Percentiles rank a stretch among this genome's conserved stretches.
Evolutionary conservation across 2,797 vertebrate genomes (phyloP).

Genomic region (Babyrousa celebensis): DNA sequence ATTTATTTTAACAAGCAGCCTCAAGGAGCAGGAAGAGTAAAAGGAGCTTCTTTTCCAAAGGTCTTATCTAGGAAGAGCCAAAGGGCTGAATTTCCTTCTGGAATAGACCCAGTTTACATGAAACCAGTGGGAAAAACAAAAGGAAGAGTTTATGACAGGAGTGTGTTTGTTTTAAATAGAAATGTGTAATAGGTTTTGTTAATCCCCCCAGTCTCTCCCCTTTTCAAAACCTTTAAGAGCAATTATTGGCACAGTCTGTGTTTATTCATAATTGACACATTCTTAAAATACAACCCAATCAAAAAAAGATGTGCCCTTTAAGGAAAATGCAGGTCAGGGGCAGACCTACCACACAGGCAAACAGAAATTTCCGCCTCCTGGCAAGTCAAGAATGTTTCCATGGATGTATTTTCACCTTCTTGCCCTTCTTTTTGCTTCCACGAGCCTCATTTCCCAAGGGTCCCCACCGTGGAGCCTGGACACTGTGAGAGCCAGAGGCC

Average conservation of each 20-base stretch:
- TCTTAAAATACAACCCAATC: constrained; percentile 68
- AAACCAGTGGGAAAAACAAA: neutral
- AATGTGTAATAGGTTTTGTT: constrained; percentile 6
- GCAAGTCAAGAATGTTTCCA: constrained; percentile 50
- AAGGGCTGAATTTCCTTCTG: neutral
- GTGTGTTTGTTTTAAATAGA: constrained; percentile 69
- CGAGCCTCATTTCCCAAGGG: neutral
- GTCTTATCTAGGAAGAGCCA: neutral
- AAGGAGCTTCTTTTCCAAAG: neutral
- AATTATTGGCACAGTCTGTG: neutral
- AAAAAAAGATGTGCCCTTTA: constrained; percentile 53
- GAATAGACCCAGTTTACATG: neutral
- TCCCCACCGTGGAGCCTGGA: neutral
- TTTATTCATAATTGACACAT: constrained; percentile 60
- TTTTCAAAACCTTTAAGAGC: constrained; percentile 41
- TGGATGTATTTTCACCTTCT: constrained; percentile 40
- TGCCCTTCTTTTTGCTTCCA: neutral
- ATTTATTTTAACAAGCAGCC: neutral
- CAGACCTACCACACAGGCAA: constrained; percentile 68
- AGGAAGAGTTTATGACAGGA: neutral
- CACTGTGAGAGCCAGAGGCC: neutral
- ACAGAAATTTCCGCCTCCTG: constrained; percentile 45
- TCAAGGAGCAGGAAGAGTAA: neutral
- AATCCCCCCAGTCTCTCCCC: neutral
- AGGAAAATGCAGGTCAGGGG: constrained; percentile 31